Conservation (phyloP, 2,113 vertebrate genomes). For the Amia ocellicauda region DNA sequence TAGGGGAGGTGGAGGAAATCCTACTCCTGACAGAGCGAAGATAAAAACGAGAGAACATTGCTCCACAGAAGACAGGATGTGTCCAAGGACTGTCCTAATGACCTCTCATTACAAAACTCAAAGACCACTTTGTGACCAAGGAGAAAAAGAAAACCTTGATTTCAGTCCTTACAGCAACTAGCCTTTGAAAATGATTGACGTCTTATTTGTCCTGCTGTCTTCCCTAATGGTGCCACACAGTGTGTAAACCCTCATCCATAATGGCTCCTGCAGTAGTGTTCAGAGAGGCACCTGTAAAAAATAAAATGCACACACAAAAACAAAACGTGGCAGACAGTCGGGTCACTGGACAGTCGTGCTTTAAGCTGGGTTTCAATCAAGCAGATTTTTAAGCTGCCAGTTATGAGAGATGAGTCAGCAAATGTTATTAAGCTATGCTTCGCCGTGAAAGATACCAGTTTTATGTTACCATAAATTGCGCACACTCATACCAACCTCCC, state of each 20-base stretch:
- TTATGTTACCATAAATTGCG: conserved; percentile 54
- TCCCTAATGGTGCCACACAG: not conserved
- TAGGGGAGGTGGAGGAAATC: not conserved
- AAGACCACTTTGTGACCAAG: conserved; percentile 5
- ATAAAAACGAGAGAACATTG: too few species aligned
- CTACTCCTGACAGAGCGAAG: too few species aligned
- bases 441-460: conserved; percentile 30
- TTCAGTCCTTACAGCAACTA: not conserved
- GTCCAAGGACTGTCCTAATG: not conserved
- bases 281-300: conserved; percentile 19
- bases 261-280: not conserved
- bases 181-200: not conserved
- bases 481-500: conserved; percentile 50
- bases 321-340: not conserved
- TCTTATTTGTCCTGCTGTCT: not conserved
- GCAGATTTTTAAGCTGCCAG: conserved; percentile 11
- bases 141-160: conserved; percentile 7
- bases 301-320: conserved; percentile 7
- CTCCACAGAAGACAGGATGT: not conserved
- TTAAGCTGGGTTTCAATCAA: not conserved
- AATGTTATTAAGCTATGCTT: conserved; percentile 33
- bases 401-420: conserved; percentile 19
- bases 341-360: not conserved
- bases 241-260: conserved; percentile 14
- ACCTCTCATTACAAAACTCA: conserved; percentile 7